Percentiles rank a stretch among this genome's conserved stretches.
Evolutionary conservation across 2,888 invertebrate species (phyloP).

Genomic region (Pecten maximus): DNA sequence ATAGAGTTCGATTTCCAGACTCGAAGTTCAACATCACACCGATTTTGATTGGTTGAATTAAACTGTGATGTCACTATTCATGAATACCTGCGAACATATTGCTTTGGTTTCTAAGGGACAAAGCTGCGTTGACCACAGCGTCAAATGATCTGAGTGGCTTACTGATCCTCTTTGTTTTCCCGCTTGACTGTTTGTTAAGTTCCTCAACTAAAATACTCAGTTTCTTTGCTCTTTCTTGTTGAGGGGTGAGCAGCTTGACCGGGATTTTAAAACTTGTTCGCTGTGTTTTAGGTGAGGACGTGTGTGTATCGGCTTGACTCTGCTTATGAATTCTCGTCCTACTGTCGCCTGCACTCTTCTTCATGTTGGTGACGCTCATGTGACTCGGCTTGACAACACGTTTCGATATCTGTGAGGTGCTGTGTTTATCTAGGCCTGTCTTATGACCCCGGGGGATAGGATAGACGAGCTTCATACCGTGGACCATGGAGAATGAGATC

Average conservation of each 20-base stretch:
- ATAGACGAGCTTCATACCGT: slow-evolving; percentile 57
- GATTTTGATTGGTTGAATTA: neutral
- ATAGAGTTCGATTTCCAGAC: too few species aligned
- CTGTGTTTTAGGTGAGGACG: neutral
- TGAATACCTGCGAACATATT: neutral
- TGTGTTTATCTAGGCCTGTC: neutral
- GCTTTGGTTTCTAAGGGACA: neutral
- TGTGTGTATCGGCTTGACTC: neutral
- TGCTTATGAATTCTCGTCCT: slow-evolving; percentile 8
- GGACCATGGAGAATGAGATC: slow-evolving; percentile 59
- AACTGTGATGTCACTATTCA: neutral
- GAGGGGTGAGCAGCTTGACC: neutral
- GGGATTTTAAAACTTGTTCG: neutral
- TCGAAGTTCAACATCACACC: too few species aligned
- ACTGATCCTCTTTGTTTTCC: neutral
- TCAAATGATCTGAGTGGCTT: slow-evolving; percentile 38
- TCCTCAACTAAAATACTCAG: slow-evolving; percentile 45
- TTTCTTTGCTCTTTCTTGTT: slow-evolving; percentile 35
- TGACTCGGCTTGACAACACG: neutral
- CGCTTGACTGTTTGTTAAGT: slow-evolving; percentile 33
- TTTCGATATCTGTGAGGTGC: neutral
- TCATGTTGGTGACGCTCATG: neutral
- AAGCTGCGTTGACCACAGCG: slow-evolving; percentile 39
- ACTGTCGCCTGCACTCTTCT: neutral
- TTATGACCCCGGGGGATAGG: slow-evolving; percentile 41